A percentile compares a stretch with the other conserved stretches of the same genome.
Evolutionary conservation across 1,140 invertebrate genomes (phyloP).

Genomic region (Drosophila tristis): DNA sequence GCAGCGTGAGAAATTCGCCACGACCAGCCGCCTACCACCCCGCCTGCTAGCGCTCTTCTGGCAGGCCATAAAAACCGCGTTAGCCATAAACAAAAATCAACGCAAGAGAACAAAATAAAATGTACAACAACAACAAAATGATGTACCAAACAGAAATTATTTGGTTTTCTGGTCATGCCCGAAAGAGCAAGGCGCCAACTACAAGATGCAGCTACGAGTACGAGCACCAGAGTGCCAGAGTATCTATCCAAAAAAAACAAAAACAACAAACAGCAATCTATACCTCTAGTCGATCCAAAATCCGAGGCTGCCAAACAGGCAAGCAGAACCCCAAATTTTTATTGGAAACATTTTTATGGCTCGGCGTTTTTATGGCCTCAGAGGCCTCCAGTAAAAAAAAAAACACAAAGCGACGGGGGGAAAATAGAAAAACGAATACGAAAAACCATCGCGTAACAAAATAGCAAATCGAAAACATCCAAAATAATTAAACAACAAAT

Average conservation of each 20-base stretch:
- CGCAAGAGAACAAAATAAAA: conserved; percentile 19
- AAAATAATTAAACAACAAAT: conserved; percentile 65
- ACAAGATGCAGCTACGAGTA: conserved; percentile 14
- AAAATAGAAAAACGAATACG: conserved; percentile 24
- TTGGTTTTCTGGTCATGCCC: conserved; percentile 76
- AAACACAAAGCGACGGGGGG: conserved; percentile 18
- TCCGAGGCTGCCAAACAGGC: conserved; percentile 12
- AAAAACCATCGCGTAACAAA: conserved; percentile 50
- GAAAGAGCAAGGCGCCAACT: conserved; percentile 68
- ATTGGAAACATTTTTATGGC: conserved; percentile 73
- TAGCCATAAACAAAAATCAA: conserved; percentile 41
- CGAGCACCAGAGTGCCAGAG: conserved; percentile 7
- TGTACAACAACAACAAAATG: too few species aligned
- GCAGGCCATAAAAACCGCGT: conserved; percentile 57
- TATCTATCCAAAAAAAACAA: conserved; percentile 8
- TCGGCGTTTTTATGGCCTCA: conserved; percentile 60
- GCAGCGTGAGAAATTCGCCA: conserved; percentile 67
- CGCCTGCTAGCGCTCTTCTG: conserved; percentile 12
- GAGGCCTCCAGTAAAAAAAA: conserved; percentile 47
- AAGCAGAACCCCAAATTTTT: conserved; percentile 47
- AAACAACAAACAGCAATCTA: too few species aligned
- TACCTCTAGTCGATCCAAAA: conserved; percentile 17
- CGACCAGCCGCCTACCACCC: conserved; percentile 4
- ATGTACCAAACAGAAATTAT: conserved; percentile 68
- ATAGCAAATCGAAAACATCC: conserved; percentile 62